A percentile compares a stretch with the other conserved stretches of the same genome.
Conservation (phyloP, 1,140 invertebrate genomes). For the Drosophila pseudoobscura region DNA sequence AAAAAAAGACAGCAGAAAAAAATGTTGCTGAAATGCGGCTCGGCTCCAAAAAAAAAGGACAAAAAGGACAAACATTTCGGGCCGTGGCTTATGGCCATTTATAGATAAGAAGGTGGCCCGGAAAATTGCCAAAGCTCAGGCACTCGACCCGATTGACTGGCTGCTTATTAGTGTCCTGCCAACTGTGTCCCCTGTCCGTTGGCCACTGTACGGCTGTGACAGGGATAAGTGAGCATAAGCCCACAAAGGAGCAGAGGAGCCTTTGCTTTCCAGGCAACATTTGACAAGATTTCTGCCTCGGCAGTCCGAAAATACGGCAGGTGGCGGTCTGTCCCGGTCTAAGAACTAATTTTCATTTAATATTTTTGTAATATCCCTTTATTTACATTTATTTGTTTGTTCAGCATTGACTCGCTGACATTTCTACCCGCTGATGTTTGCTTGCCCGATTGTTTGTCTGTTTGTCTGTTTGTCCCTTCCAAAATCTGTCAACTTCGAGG, state of each 20-base stretch:
- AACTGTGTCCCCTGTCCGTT: slow-evolving; percentile 16
- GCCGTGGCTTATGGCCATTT: slow-evolving; percentile 75
- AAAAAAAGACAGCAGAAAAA: slow-evolving; percentile 32
- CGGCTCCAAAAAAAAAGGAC: slow-evolving; percentile 6
- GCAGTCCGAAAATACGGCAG: neutral
- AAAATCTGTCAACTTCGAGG: slow-evolving; percentile 70
- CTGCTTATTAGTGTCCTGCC: slow-evolving; percentile 67
- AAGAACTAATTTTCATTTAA: slow-evolving; percentile 65
- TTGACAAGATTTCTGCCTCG: slow-evolving; percentile 15
- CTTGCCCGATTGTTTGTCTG: neutral
- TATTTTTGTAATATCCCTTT: slow-evolving; percentile 73
- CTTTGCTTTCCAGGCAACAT: slow-evolving; percentile 7
- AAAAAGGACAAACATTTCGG: slow-evolving; percentile 58
- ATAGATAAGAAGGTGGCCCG: slow-evolving; percentile 71
- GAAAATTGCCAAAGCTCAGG: slow-evolving; percentile 33
- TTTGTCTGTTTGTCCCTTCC: slow-evolving; percentile 37
- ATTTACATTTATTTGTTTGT: slow-evolving; percentile 80
- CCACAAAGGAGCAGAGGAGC: slow-evolving; percentile 38
- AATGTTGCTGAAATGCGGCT: slow-evolving; percentile 12
- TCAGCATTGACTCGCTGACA: slow-evolving; percentile 72
- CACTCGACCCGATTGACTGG: slow-evolving; percentile 55
- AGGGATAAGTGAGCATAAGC: slow-evolving; percentile 72
- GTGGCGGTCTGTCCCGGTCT: slow-evolving; percentile 4
- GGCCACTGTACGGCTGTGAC: slow-evolving; percentile 50
- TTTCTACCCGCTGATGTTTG: slow-evolving; percentile 41